Conservation (phyloP, 2,888 invertebrate genomes). For the Diarsia mendica region DNA sequence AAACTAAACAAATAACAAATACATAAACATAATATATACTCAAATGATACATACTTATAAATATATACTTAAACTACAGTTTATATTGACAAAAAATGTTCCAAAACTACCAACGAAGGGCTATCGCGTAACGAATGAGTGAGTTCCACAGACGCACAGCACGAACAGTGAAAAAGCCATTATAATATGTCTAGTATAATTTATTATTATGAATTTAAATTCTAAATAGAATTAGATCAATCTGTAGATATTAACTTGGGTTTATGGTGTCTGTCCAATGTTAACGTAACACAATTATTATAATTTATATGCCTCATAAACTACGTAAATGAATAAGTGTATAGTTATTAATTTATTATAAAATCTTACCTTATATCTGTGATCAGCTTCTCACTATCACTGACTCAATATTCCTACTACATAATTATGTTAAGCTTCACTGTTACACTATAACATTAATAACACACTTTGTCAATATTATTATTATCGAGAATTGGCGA, state of each 20-base stretch:
- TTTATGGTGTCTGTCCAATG: constrained; percentile 35
- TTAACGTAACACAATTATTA: constrained; percentile 30
- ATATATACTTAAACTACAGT: too few relatives aligned
- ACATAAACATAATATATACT: neutral
- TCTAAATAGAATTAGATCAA: constrained; percentile 26
- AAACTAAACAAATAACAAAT: neutral
- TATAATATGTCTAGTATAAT: constrained; percentile 34
- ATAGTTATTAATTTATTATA: constrained; percentile 30
- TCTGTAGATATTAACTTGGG: constrained; percentile 32
- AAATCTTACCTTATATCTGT: constrained; percentile 25
- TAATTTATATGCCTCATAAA: constrained; percentile 28
- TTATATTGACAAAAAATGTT: too few relatives aligned
- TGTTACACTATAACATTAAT: constrained; percentile 39
- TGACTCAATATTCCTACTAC: constrained; percentile 31
- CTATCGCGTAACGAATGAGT: too few relatives aligned
- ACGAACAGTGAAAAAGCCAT: too few relatives aligned
- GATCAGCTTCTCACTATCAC: constrained; percentile 33
- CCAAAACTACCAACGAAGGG: too few relatives aligned
- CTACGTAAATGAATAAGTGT: constrained; percentile 24
- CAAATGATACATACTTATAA: constrained; percentile 1
- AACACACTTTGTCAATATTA: constrained; percentile 43
- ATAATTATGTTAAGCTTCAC: constrained; percentile 36
- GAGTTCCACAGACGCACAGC: too few relatives aligned
- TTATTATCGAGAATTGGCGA: constrained; percentile 29
- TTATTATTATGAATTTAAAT: constrained; percentile 37